Evolutionary conservation across 2,888 invertebrate species (phyloP), one percentile per base, ranked within the genome.

Genomic region (Seira musarum): DNA sequence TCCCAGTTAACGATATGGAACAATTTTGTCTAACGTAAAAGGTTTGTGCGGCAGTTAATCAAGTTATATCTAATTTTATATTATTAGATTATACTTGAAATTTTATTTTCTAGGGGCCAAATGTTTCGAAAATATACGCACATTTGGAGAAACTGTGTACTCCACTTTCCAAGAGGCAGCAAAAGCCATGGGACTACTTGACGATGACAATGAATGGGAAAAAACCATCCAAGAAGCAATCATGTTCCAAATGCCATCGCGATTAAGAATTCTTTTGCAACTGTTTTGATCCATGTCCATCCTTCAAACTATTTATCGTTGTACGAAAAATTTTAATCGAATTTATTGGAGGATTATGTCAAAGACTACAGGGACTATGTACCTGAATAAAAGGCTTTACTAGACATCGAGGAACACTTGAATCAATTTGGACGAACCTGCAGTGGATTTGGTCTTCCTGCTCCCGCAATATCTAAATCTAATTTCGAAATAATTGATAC

Each of bases 181-280:
- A 79, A 30, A 60, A 17, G 64, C 13, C 17, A n/a, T 30, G 15
- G 64, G 73, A 3, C 53, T 83, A 5, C 72, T 88, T 6, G 81
- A 83, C 67, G 86, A 88, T 81, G 88, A 88, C 67, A 57, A 22
- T 21, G 82, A 87, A 46, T 88, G 87, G 87, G 65, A 81, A 21
- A 35, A 35, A 24, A 35, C 76, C 2, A 19, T 88, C 10, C 69
- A 78, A 15, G 87, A 88, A 46, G 87, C 87, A 3, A 61, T 61
- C 0, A n/a, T 15, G 8, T 77, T 64, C 21, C 65, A 87, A 86
- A 85, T 88, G 87, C 82, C 85, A 19, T 10, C 25, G 60, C 81
- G 86, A 79, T 67, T 88, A 53, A 66, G 88, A 80, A n/a, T n/a
- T n/a, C n/a, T n/a, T n/a, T n/a, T n/a, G n/a, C 60, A 85, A 5